phyloP scores from a whole-genome alignment of 2,113 vertebrate species.

The Limnothrissa miodon region DNA sequence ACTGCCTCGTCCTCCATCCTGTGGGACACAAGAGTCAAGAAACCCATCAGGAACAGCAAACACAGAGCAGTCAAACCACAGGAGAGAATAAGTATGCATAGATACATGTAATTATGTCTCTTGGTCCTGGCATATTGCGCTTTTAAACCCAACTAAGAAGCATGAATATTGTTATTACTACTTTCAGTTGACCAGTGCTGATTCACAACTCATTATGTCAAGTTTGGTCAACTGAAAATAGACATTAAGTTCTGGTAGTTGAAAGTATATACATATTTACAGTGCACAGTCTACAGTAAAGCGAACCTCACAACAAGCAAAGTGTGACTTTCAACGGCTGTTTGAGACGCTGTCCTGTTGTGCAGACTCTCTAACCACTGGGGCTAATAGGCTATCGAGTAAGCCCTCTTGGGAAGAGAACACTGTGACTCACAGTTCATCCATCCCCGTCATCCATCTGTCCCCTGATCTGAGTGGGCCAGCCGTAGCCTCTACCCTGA shows the following conservation, averaged over 20 bases:
- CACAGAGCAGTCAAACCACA: conserved; percentile 65
- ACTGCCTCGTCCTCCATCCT: conserved; percentile 98
- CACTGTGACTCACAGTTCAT: neutral
- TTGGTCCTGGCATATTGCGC: neutral
- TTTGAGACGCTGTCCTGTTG: neutral
- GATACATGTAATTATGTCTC: neutral
- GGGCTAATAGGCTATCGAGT: neutral
- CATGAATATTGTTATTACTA: neutral
- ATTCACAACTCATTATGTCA: too few species aligned
- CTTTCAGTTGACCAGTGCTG: too few species aligned
- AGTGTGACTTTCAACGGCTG: neutral
- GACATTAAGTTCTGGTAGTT: too few species aligned
- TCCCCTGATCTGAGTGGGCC: neutral
- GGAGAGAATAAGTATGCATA: too few species aligned
- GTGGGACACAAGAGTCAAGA: conserved; percentile 66
- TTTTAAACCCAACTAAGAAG: neutral
- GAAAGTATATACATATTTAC: too few species aligned
- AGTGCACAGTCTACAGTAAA: neutral
- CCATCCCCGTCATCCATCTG: neutral
- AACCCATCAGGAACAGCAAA: conserved; percentile 46
- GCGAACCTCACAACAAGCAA: neutral
- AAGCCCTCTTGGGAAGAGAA: neutral
- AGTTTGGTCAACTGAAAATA: too few species aligned
- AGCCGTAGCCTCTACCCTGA: neutral
- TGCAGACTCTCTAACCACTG: neutral